A percentile compares a stretch with the other conserved stretches of the same genome.
phyloP scores from a whole-genome alignment of 2,113 vertebrate species.

The Microtus oregoni region DNA sequence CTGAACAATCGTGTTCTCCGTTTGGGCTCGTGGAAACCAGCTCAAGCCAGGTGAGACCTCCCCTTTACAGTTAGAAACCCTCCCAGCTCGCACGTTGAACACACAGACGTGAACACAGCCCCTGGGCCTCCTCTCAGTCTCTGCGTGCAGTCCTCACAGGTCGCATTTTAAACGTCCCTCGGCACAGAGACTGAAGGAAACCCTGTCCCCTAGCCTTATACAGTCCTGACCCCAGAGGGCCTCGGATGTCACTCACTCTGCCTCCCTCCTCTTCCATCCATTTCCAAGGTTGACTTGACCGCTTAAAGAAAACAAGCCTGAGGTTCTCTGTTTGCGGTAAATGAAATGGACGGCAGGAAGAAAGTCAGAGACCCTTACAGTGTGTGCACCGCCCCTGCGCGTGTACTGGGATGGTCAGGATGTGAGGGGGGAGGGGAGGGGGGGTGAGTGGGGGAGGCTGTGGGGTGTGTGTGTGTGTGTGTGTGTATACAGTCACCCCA shows the following conservation, averaged over 20 bases:
- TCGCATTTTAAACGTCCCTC: neutral
- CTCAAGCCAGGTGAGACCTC: neutral
- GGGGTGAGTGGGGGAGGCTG: neutral
- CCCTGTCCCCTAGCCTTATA: accelerated
- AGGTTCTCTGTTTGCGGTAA: neutral
- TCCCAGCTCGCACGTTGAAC: neutral
- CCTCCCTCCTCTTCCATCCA: neutral
- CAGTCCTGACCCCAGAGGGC: neutral
- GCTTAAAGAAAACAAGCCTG: neutral
- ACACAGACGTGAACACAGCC: neutral
- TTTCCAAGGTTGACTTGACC: neutral
- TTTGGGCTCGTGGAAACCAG: neutral
- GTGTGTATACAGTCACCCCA: neutral
- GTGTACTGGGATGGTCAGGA: neutral
- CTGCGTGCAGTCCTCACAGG: neutral
- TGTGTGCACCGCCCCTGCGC: neutral
- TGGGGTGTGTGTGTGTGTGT: no score
- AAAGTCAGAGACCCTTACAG: neutral
- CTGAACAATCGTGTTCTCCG: neutral
- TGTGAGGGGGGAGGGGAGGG: neutral
- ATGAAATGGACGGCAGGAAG: neutral
- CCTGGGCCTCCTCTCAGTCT: neutral
- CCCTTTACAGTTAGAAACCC: neutral
- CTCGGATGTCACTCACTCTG: neutral
- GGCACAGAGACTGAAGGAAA: neutral